Base-by-base conservation (phyloP, 2,888 invertebrate genomes). In the Thymelicus sylvestris region DNA sequence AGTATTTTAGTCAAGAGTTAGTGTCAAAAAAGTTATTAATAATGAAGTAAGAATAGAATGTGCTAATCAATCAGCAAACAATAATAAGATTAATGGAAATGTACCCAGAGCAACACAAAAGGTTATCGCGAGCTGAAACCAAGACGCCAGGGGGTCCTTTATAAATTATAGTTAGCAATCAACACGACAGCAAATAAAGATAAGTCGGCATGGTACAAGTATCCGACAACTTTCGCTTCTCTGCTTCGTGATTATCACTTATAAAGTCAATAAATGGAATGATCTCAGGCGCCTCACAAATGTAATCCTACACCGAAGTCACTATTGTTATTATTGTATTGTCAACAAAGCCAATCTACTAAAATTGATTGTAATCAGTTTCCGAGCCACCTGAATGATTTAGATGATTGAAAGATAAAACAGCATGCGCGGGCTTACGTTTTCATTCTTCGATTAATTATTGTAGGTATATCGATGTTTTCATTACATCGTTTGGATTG, bases 231-330 rank as follows among this genome's bases (percentile, higher is more conserved):
- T 85, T 86, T 84, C 84, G 75, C 81, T 74, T 74, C 72, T 75
- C 74, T 50, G 19, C 19, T 74, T 74, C 75, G 75, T 76, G 75
- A 77, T 67, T 59, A 57, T 75, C 71, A 76, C 74, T 77, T 76
- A 62, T 71, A 76, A 74, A 84, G 81, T 78, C 80, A 72, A 75
- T 75, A 80, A 82, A 83, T 82, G 78, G 77, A 82, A 82, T 80
- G 77, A 79, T 80, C 74, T 79, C 73, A 71, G 79, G 74, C 76
- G 73, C 73, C 66, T 72, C 71, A 71, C 72, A 66, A 66, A 62
- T 59, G 55, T 6, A 50, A 69, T 24, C 7, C 12, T 15, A 47
- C 48, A 52, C 6, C 39, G 44, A 65, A 7, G 15, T 39, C 39
- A 15, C 52, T 55, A 62, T 68, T 62, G 55, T 67, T 31, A 24